Percentiles rank a stretch among this genome's conserved stretches.
phyloP scores from a whole-genome alignment of 2,797 vertebrate genomes.

The Myotis pilosus region DNA sequence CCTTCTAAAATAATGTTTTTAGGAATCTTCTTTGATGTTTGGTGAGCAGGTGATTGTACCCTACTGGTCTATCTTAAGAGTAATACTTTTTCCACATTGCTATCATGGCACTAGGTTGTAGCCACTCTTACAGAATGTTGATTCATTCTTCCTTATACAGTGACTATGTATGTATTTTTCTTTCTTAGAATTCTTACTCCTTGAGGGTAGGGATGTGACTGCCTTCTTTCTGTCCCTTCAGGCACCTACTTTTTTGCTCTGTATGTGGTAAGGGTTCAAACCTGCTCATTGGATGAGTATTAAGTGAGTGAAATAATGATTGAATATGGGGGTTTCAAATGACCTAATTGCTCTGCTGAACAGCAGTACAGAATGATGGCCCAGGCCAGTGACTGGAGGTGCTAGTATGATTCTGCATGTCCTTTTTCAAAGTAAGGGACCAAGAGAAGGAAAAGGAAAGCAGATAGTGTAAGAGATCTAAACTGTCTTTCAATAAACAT shows the following conservation, averaged over 20 bases:
- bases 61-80: background rate
- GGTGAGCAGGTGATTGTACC: background rate
- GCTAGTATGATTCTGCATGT: background rate
- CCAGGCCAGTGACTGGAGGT: background rate
- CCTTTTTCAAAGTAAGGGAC: constrained; percentile 27
- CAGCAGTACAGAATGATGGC: background rate
- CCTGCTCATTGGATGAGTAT: background rate
- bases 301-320: background rate
- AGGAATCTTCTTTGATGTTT: background rate
- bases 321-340: background rate
- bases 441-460: constrained; percentile 43
- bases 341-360: background rate
- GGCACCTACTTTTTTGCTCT: background rate
- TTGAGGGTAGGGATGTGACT: background rate
- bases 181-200: background rate
- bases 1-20: constrained; percentile 20
- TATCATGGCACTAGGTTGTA: background rate
- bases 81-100: background rate
- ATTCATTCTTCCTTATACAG: background rate
- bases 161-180: background rate
- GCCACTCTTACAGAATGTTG: background rate
- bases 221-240: background rate
- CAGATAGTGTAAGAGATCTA: constrained; percentile 36
- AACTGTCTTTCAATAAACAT: background rate
- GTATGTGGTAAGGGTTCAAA: background rate